Conservation (phyloP, 1,140 invertebrate genomes). For the Aphaenogaster floridana region DNA sequence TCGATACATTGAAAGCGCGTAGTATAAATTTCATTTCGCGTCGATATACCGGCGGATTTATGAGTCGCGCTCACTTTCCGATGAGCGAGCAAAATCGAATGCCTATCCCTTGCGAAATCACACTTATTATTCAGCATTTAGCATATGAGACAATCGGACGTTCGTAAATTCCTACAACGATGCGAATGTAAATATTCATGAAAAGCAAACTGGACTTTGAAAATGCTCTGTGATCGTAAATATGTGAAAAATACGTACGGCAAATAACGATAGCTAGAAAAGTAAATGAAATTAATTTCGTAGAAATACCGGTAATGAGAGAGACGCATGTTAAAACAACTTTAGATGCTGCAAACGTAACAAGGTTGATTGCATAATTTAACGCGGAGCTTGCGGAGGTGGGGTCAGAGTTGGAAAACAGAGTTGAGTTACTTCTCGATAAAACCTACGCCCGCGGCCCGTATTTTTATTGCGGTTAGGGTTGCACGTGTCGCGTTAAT, state of each 20-base stretch:
- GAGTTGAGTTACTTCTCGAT: background rate
- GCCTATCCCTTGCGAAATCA: background rate
- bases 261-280: background rate
- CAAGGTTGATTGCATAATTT: slow-evolving; percentile 19
- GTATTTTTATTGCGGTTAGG: slow-evolving; percentile 28
- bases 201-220: background rate
- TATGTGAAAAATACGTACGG: background rate
- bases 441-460: background rate
- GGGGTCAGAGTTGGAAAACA: background rate
- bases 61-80: slow-evolving; percentile 14
- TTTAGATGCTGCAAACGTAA: background rate
- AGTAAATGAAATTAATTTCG: slow-evolving; percentile 6
- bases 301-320: background rate
- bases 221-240: background rate
- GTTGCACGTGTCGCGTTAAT: slow-evolving; percentile 35
- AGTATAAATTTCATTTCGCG: slow-evolving; percentile 55
- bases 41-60: slow-evolving; percentile 17
- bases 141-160: background rate
- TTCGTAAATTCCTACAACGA: background rate
- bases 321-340: slow-evolving; percentile 18
- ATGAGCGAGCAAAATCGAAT: slow-evolving; percentile 10
- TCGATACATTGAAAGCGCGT: background rate
- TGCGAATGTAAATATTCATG: background rate
- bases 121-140: slow-evolving; percentile 17
- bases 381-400: background rate